Percentiles rank a stretch among this genome's conserved stretches.
phyloP scores from a whole-genome alignment of 2,888 invertebrate genomes.

The Mesorhabditis sp. region DNA sequence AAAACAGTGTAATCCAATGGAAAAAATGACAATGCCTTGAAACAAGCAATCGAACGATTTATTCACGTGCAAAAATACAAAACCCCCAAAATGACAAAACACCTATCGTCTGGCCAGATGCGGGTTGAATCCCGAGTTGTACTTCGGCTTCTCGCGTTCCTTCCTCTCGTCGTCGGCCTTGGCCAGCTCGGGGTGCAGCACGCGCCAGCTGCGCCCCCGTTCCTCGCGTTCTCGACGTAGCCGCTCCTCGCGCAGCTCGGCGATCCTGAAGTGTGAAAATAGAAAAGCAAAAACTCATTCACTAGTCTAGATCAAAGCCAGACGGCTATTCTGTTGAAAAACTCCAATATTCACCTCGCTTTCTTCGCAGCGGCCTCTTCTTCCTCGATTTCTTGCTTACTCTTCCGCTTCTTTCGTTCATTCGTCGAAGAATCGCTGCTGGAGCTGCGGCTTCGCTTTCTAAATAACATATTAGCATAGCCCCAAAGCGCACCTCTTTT shows the following conservation, averaged over 20 bases:
- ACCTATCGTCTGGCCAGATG: constrained; percentile 57
- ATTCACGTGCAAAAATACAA: too few species aligned
- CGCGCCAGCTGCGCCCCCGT: constrained; percentile 67
- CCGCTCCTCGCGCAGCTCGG: constrained; percentile 72
- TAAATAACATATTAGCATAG: too few species aligned
- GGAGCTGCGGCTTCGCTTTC: too few species aligned
- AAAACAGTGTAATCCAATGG: too few species aligned
- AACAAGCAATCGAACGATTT: too few species aligned
- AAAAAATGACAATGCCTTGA: too few species aligned
- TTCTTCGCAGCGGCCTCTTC: neutral
- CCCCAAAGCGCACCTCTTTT: too few species aligned
- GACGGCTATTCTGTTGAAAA: neutral
- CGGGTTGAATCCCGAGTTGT: constrained; percentile 95
- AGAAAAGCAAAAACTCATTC: neutral
- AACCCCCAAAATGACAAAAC: neutral
- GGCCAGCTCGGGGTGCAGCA: constrained; percentile 72
- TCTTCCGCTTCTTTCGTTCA: constrained; percentile 50
- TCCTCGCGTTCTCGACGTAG: constrained; percentile 78
- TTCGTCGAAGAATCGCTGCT: constrained; percentile 18
- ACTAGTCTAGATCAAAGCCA: neutral
- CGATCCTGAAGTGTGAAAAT: constrained; percentile 14
- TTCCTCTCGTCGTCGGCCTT: constrained; percentile 34
- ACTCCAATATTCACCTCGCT: neutral
- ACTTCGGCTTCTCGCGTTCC: constrained; percentile 70
- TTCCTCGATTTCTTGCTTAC: constrained; percentile 24